Evolutionary conservation across 2,888 invertebrate genomes (phyloP), one percentile per base, ranked within the genome.

Genomic region (Lepidocyrtinus sp.): DNA sequence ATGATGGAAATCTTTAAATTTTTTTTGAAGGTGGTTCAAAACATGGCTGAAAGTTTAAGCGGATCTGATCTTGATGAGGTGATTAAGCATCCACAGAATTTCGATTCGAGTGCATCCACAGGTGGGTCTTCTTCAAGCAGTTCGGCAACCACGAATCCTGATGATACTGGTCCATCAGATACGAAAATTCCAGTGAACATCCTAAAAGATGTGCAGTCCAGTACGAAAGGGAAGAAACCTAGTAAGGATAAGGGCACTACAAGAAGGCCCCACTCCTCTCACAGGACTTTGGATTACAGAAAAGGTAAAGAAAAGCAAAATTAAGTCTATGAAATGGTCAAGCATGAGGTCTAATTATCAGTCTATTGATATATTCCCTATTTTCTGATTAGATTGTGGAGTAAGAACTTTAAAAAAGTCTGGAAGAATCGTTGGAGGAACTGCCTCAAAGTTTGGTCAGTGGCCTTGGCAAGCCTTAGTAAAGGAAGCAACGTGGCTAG

Each of bases 391-490:
- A 96, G 97, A 94, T 87, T 97, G 97, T 89, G 97, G 97, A 50
- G 92, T 96, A 59, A 92, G 96, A 79, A 96, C 96, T 1, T 90
- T 95, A 77, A 90, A 93, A 69, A 88, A 88, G 27, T 89, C 89
- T 81, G 96, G 94, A 0, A 91, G 96, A 85, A 96, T 97, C 84
- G 97, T 97, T 1, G 96, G 96, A 70, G 97, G 97, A 1, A 95
- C 95, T 89, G 92, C 96, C 0, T 91, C 91, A 2, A 75, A 73
- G 61, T 96, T 96, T 87, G 97, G 96, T 1, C 94, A 94, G 87
- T 97, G 94, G 92, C 97, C 97, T 0, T 97, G 97, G 97, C 96
- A 97, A 88, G 96, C 96, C 0, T 90, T 97, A 25, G 95, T 97
- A 0, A 91, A 96, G 46, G 97, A 97, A 89, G 95, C 96, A 0